Conservation (phyloP, 2,113 vertebrate species). For the Mobula hypostoma region DNA sequence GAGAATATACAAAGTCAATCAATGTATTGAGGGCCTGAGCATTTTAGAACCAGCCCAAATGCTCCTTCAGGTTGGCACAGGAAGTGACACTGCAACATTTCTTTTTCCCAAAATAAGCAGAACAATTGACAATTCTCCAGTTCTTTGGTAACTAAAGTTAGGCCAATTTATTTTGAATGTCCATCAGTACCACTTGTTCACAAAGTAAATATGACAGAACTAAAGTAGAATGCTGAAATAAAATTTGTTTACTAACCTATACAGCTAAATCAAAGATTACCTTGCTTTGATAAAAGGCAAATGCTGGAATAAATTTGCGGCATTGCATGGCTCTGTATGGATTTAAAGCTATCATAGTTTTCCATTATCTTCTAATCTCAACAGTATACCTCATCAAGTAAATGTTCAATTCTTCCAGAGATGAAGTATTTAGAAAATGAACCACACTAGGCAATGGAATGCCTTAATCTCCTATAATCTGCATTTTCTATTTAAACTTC, state of each 20-base stretch:
- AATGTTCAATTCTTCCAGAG: background rate
- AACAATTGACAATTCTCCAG: background rate
- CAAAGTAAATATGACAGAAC: background rate
- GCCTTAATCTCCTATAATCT: slow-evolving; percentile 24
- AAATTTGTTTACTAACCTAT: background rate
- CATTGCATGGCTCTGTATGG: background rate
- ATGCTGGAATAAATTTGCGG: background rate
- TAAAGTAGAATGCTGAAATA: background rate
- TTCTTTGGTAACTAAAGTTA: background rate
- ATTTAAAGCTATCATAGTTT: slow-evolving; percentile 24
- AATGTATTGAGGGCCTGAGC: background rate
- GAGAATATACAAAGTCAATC: background rate
- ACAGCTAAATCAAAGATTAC: background rate
- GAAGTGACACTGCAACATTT: background rate
- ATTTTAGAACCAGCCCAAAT: background rate
- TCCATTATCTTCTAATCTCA: slow-evolving; percentile 17
- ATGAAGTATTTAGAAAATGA: slow-evolving; percentile 9
- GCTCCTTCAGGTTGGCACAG: background rate
- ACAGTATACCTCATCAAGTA: slow-evolving; percentile 2
- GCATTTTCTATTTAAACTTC: slow-evolving; percentile 6
- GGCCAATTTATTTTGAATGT: background rate
- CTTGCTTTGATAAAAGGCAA: background rate
- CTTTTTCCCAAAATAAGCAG: background rate
- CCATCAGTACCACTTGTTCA: background rate
- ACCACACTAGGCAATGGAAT: background rate